Evolutionary conservation across 2,797 vertebrate species (phyloP), one percentile per base, ranked within the genome.

Genomic region (Falco columbarius): DNA sequence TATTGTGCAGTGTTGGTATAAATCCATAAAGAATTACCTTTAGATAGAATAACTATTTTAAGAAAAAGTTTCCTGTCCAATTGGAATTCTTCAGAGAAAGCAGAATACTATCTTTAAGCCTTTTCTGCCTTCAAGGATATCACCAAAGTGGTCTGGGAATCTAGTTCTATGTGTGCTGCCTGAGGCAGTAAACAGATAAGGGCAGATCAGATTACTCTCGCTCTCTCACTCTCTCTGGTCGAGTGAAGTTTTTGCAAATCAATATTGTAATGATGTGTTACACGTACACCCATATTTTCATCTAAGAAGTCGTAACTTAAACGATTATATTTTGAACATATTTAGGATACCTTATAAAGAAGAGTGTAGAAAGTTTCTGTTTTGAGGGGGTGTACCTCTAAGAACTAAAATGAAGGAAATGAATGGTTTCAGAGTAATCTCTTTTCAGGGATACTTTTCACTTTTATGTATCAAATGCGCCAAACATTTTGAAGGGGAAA

Each of bases 191-290:
- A 87, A 93, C 23, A 83, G 47, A 74, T 86, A 86, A 93, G 15
- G 71, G 63, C 12, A 82, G 82, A 93, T 91, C 75, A 83, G 82
- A 91, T 95, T 96, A 87, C 14, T 44, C 9, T 79, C 38, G 63
- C 54, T 71, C 10, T 80, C 42, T 36, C 36, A 36, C 36, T 66
- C 59, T 49, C 27, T 49, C n/a, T 86, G 51, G 56, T 47, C 0
- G 4, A 55, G 29, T 55, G 71, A 95, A 94, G 38, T 21, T 84
- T 55, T 42, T 73, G 42, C 47, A 82, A 92, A 89, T 82, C 85
- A 89, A 52, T 82, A 85, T 82, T 85, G 52, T 76, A 88, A 93
- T 86, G 47, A 93, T 85, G 30, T 67, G 80, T 81, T 85, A 77
- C 76, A 87, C 19, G 76, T 40, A 15, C 30, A 77, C 12, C 76